These are phyloP conservation scores for Tupiocoris notatus DNA, from an alignment of 2,888 invertebrate species.

Conservation along the genomic window DNA sequence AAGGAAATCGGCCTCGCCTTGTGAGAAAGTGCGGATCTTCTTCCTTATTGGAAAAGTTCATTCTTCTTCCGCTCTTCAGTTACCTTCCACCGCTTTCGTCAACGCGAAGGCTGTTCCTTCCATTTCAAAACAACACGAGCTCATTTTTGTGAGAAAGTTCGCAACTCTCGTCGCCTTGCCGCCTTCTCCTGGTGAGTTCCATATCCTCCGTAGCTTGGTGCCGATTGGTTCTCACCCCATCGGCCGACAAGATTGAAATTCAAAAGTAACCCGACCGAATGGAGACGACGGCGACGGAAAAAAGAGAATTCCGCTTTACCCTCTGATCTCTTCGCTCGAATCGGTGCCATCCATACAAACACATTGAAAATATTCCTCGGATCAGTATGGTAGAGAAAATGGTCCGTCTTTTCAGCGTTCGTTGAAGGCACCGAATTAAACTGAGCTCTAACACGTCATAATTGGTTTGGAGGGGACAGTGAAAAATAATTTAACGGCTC, in stretches of 20 bases:
- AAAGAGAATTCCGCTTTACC: neutral
- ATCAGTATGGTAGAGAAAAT: no score
- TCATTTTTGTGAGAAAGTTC: slow-evolving; percentile 18
- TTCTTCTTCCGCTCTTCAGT: slow-evolving; percentile 1
- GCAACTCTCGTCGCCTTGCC: neutral
- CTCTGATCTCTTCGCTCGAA: no score
- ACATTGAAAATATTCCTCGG: no score
- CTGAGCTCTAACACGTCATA: no score
- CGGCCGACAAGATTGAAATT: slow-evolving; percentile 33
- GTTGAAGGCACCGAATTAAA: no score
- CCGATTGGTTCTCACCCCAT: slow-evolving; percentile 39
- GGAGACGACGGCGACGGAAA: neutral
- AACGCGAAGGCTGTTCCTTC: neutral
- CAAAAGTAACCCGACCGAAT: slow-evolving; percentile 4
- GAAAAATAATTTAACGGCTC: no score
- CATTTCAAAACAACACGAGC: slow-evolving; percentile 28
- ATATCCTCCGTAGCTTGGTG: neutral
- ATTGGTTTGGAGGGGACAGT: no score
- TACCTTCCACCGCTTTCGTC: neutral
- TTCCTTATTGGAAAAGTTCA: slow-evolving; percentile 38
- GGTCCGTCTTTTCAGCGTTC: no score
- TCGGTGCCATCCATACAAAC: no score
- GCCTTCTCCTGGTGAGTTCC: slow-evolving; percentile 19
- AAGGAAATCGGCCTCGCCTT: neutral
- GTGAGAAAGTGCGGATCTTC: neutral